Conservation (phyloP, 2,888 invertebrate species). For the Empis livida region DNA sequence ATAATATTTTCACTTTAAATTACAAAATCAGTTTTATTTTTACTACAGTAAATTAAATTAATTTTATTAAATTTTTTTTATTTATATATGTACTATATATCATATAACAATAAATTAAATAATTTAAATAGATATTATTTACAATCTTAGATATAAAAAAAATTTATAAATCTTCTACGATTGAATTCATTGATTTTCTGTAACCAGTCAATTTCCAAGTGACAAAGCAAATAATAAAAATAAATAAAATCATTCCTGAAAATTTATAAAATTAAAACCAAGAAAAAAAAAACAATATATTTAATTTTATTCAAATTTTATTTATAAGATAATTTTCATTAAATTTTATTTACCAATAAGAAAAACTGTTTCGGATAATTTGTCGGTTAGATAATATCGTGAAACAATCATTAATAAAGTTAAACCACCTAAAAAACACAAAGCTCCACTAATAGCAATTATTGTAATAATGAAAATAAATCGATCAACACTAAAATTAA, state of each 20-base stretch:
- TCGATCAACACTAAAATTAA: no score
- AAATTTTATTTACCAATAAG: neutral
- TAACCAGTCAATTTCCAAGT: neutral
- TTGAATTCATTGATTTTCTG: neutral
- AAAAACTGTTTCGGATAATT: neutral
- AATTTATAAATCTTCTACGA: no score
- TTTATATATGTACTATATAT: no score
- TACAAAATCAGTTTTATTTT: no score
- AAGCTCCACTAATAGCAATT: neutral
- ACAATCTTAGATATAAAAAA: no score
- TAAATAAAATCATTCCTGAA: neutral
- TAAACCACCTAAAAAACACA: neutral
- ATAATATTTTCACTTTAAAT: no score
- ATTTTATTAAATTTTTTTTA: no score
- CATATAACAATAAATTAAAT: no score
- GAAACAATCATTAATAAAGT: neutral
- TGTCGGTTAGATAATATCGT: neutral
- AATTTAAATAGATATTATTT: no score
- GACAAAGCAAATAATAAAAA: neutral
- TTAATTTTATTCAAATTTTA: no score
- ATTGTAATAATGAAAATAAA: neutral
- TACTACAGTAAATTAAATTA: no score
- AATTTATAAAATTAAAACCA: neutral
- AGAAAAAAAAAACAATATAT: neutral
- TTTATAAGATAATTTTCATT: neutral